These are phyloP conservation scores for Pristionchus entomophagus DNA, from an alignment of 2,888 invertebrate species.

Conservation along the genomic window DNA sequence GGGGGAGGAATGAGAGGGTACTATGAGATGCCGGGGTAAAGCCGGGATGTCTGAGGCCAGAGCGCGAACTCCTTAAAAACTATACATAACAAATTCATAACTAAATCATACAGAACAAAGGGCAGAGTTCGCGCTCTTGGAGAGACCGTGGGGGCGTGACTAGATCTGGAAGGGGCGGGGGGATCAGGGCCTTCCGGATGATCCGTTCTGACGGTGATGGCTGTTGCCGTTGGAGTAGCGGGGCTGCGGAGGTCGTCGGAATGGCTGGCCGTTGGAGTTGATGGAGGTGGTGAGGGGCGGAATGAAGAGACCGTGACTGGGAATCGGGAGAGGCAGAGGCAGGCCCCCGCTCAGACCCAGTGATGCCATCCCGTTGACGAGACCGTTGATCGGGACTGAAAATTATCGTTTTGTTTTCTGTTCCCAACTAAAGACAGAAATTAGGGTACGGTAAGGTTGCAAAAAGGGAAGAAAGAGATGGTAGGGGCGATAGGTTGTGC, in stretches of 20 bases:
- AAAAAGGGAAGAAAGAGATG: too few species aligned
- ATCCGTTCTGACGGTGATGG: background rate
- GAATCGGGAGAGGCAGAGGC: background rate
- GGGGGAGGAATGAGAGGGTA: background rate
- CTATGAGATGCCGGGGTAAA: slow-evolving; percentile 30
- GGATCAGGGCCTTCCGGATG: background rate
- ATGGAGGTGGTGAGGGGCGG: background rate
- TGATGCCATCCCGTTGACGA: background rate
- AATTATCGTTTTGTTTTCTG: too few species aligned
- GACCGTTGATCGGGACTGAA: background rate
- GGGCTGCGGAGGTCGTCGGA: background rate
- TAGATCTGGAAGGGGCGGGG: background rate
- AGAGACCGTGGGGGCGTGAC: background rate
- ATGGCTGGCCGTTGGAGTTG: background rate
- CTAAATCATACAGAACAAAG: background rate
- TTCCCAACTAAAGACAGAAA: too few species aligned
- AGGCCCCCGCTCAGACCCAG: background rate
- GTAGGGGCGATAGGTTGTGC: too few species aligned
- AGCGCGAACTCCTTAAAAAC: background rate
- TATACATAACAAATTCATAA: background rate
- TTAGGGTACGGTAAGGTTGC: too few species aligned
- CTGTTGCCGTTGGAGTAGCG: background rate
- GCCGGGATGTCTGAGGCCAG: background rate
- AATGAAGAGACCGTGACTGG: background rate
- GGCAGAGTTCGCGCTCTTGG: background rate